Evolutionary conservation across 2,113 vertebrate genomes (phyloP), one percentile per base, ranked within the genome.

Genomic region (Aix galericulata): DNA sequence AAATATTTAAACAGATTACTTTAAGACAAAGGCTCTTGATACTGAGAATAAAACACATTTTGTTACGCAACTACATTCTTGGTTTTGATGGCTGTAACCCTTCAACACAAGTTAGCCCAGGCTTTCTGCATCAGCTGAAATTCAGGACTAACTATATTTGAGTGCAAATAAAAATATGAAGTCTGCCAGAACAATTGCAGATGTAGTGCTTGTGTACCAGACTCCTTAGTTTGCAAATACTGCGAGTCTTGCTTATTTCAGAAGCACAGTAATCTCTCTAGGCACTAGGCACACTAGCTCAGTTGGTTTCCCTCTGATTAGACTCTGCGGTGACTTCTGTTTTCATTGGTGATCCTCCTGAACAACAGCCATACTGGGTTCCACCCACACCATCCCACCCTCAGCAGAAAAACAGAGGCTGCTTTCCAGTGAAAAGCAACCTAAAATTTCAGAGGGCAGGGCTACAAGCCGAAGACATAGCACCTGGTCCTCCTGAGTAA

Each of bases 1-100:
- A 79, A 98, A 98, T 48, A 97, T 40, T 50, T 42, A 95, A 97
- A 89, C 42, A 94, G 74, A 27, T 73, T 6, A 82, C 91, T 64
- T 95, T 81, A 76, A 75, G 80, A 79, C 36, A 91, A 40, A 89
- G 53, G 20, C 17, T 42, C n/a, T 60, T 53, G 17, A 63, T 5
- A 32, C 5, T 44, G 18, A 26, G 62, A 81, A 79, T 73, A 75
- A 81, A 82, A 73, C 2, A 0, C 25, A 68, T 52, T 86, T 82
- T 25, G 27, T 22, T 8, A 60, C 9, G 20, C 27, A 73, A 7
- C 59, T 77, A 25, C 46, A 56, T 46, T 55, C 34, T 55, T 62
- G 31, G 77, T 34, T 91, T 34, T n/a, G 26, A 78, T 29, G 18
- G 66, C 27, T 82, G 58, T 64, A 96, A 81, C 40, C 44, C 21